These are phyloP conservation scores for Myripristis murdjan DNA, from an alignment of 2,797 vertebrate species.

Conservation along the genomic window DNA sequence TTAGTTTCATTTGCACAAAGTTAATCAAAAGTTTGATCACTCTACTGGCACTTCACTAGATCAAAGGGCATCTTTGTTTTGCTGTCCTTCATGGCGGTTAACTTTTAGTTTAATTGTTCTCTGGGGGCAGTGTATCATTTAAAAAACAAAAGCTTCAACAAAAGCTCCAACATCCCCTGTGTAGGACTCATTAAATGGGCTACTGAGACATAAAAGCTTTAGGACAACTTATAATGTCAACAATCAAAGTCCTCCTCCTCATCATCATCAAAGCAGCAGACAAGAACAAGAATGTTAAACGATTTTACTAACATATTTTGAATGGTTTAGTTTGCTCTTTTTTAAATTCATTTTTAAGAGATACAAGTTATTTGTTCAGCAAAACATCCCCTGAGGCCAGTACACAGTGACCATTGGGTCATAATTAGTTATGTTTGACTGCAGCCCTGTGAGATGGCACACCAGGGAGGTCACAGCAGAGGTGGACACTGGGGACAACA, in stretches of 20 bases:
- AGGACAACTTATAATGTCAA: neutral
- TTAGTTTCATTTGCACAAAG: no score
- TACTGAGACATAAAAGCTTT: neutral
- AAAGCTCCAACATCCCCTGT: no score
- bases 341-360: no score
- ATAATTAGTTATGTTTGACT: neutral
- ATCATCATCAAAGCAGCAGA: neutral
- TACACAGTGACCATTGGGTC: neutral
- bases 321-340: no score
- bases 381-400: neutral
- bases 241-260: neutral
- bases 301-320: no score
- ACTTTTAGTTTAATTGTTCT: constrained; percentile 3
- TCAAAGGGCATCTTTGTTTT: neutral
- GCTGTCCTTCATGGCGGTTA: neutral
- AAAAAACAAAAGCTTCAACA: neutral
- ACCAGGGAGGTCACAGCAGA: no score
- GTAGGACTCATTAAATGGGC: neutral
- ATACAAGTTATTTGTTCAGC: neutral
- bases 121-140: constrained; percentile 1
- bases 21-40: neutral
- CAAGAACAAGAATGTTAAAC: neutral
- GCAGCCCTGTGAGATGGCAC: no score
- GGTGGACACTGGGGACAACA: neutral
- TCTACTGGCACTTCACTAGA: neutral